Conservation (phyloP, 2,888 invertebrate species). For the Epiblema foenella region DNA sequence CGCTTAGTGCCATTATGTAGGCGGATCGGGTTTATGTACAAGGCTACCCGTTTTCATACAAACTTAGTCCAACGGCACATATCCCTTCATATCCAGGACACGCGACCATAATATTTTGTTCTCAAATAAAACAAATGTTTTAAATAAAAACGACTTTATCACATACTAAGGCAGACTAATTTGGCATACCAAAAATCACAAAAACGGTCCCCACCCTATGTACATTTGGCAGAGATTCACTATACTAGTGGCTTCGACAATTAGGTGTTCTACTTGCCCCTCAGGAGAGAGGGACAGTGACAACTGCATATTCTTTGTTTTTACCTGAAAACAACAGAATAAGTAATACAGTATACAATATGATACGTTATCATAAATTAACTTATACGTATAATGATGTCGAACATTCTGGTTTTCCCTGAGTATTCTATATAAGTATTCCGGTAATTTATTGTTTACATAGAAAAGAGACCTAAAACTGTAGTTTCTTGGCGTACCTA, state of each 20-base stretch:
- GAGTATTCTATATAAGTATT: too few relatives aligned
- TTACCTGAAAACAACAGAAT: constrained; percentile 72
- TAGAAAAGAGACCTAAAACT: too few relatives aligned
- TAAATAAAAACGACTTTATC: not conserved
- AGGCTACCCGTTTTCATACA: not conserved
- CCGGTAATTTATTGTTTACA: too few relatives aligned
- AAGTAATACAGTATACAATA: not conserved
- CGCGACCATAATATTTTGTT: not conserved
- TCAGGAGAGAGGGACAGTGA: constrained; percentile 93
- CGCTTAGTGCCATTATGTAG: too few relatives aligned
- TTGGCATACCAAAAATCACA: constrained; percentile 75
- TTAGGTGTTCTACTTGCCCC: constrained; percentile 96
- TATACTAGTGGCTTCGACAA: constrained; percentile 94
- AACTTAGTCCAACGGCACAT: not conserved
- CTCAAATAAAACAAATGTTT: not conserved
- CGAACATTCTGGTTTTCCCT: too few relatives aligned
- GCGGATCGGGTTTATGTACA: not conserved
- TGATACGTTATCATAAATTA: not conserved
- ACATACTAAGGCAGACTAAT: constrained; percentile 16
- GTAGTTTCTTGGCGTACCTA: too few relatives aligned
- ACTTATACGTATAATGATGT: not conserved
- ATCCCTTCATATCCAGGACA: not conserved
- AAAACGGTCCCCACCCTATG: constrained; percentile 96
- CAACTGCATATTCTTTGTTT: constrained; percentile 85
- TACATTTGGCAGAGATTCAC: constrained; percentile 98